Percentiles rank a stretch among this genome's conserved stretches.
Evolutionary conservation across 1,140 invertebrate species (phyloP).

Genomic region (Drosophila ironensis): DNA sequence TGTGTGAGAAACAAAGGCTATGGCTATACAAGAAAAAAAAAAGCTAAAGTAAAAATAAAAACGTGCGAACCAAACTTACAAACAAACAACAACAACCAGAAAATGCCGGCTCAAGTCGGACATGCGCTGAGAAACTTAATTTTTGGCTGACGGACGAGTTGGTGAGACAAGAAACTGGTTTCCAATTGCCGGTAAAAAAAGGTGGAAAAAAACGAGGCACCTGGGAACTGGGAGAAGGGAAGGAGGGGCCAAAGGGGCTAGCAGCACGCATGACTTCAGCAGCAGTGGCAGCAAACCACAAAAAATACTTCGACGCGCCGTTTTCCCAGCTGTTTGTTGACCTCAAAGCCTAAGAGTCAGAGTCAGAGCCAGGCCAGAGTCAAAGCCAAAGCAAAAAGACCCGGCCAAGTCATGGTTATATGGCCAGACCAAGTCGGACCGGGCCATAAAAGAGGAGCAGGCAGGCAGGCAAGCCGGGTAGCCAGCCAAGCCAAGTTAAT

Average conservation of each 20-base stretch:
- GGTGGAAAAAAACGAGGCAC: neutral
- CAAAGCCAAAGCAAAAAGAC: slow-evolving; percentile 19
- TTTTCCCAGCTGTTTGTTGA: slow-evolving; percentile 81
- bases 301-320: slow-evolving; percentile 24
- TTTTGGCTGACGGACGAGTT: slow-evolving; percentile 44
- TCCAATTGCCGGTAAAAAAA: slow-evolving; percentile 55
- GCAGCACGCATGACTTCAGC: slow-evolving; percentile 69
- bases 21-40: slow-evolving; percentile 8
- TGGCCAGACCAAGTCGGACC: slow-evolving; percentile 56
- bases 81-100: slow-evolving; percentile 32
- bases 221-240: neutral
- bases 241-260: neutral
- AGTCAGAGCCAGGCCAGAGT: slow-evolving; percentile 21
- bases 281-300: slow-evolving; percentile 57
- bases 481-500: slow-evolving; percentile 71
- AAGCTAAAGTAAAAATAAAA: slow-evolving; percentile 41
- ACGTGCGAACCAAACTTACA: slow-evolving; percentile 74
- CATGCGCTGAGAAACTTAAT: slow-evolving; percentile 69
- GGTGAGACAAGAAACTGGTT: slow-evolving; percentile 73
- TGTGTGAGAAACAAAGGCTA: slow-evolving; percentile 24
- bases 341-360: slow-evolving; percentile 78
- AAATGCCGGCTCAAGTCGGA: slow-evolving; percentile 58
- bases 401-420: slow-evolving; percentile 79
- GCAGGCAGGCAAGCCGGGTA: neutral
- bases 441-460: slow-evolving; percentile 42